These are phyloP conservation scores for Bovichtus variegatus DNA, from an alignment of 2,797 vertebrate species.

Conservation along the genomic window DNA sequence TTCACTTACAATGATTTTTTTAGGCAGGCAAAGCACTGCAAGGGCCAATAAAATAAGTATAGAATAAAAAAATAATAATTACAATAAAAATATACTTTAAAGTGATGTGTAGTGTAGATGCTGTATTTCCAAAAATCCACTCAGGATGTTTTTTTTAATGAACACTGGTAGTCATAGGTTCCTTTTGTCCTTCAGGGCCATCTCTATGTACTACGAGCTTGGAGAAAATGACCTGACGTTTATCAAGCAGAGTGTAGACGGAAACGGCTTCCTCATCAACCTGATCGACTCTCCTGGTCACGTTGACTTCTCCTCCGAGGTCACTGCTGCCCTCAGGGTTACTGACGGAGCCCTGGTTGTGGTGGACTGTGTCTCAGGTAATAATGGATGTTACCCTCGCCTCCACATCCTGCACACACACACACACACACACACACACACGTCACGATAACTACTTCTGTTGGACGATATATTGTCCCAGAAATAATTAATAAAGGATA, in stretches of 20 bases:
- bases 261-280: conserved; percentile 95
- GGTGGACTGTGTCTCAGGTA: conserved; percentile 97
- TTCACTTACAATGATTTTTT: too few relatives aligned
- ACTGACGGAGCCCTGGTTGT: conserved; percentile 96
- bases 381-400: background rate
- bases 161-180: background rate
- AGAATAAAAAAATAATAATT: too few relatives aligned
- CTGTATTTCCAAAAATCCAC: background rate
- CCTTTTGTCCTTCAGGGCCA: conserved; percentile 84
- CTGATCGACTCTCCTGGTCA: conserved; percentile 95
- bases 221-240: conserved; percentile 91
- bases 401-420: background rate
- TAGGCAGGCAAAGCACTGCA: too few relatives aligned
- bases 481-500: too few relatives aligned
- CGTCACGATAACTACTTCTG: too few relatives aligned
- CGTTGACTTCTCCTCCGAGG: conserved; percentile 96
- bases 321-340: conserved; percentile 94
- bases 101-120: too few relatives aligned
- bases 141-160: background rate
- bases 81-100: too few relatives aligned
- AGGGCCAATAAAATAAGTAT: too few relatives aligned
- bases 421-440: background rate
- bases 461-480: too few relatives aligned
- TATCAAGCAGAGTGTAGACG: conserved; percentile 95
- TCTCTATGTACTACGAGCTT: conserved; percentile 94